These are phyloP conservation scores for Oryzias dopingdopingensis DNA, from an alignment of 2,797 vertebrate species.

Conservation along the genomic window DNA sequence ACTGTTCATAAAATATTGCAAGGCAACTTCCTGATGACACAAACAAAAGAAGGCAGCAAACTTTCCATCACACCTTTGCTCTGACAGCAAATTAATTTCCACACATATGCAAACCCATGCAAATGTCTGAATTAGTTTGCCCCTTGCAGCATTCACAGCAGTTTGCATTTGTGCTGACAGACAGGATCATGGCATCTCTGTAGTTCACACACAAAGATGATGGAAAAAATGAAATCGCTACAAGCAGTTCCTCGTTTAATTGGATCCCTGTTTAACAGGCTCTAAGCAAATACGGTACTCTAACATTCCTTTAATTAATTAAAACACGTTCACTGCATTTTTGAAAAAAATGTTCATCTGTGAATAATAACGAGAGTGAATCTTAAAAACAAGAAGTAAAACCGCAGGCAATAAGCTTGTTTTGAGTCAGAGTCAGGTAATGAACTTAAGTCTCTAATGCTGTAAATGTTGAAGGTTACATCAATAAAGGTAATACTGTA, in stretches of 20 bases:
- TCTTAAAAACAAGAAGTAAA: no score
- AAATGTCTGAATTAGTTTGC: constrained; percentile 13
- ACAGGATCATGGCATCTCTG: constrained; percentile 34
- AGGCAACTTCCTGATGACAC: neutral
- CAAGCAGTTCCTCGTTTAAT: constrained; percentile 48
- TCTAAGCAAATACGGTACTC: constrained; percentile 20
- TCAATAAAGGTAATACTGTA: no score
- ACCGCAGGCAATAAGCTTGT: no score
- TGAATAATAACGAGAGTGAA: no score
- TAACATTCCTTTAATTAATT: constrained; percentile 14
- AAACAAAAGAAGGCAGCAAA: constrained; percentile 6
- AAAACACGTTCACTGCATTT: constrained; percentile 3
- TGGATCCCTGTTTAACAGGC: constrained; percentile 49
- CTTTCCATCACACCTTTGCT: constrained; percentile 23
- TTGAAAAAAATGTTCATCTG: no score
- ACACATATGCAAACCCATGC: constrained; percentile 43
- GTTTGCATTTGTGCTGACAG: constrained; percentile 32
- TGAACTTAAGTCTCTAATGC: no score
- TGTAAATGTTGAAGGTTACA: no score
- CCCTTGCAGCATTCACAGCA: constrained; percentile 7
- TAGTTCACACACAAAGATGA: constrained; percentile 39
- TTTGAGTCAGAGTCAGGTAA: no score
- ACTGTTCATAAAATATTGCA: no score
- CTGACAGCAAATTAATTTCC: constrained; percentile 29
- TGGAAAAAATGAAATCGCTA: constrained; percentile 42